Evolutionary conservation across 1,140 invertebrate genomes (phyloP).

Genomic region (Drosophila nannoptera): DNA sequence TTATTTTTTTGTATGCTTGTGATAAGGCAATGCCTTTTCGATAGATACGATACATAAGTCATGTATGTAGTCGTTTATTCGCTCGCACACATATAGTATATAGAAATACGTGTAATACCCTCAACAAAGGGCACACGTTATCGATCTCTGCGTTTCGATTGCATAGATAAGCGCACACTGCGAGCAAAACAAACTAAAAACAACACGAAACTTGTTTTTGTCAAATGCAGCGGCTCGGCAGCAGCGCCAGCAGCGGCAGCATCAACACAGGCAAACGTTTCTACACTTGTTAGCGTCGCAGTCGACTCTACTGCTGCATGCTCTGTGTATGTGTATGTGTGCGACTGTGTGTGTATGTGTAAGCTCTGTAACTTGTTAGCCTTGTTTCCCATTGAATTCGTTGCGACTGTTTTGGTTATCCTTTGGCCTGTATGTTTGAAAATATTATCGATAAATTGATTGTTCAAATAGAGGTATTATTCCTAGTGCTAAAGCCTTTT

Average conservation of each 20-base stretch:
- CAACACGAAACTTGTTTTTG: constrained; percentile 36
- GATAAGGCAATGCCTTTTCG: constrained; percentile 41
- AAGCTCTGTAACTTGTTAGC: constrained; percentile 34
- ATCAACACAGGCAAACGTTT: constrained; percentile 8
- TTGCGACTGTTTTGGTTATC: constrained; percentile 8
- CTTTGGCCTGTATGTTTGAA: background rate
- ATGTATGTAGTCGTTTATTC: background rate
- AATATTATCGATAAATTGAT: constrained; percentile 9
- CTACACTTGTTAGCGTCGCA: constrained; percentile 4
- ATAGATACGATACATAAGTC: constrained; percentile 56
- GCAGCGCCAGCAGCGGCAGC: constrained; percentile 1
- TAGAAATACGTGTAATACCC: constrained; percentile 10
- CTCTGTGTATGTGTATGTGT: background rate
- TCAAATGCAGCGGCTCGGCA: constrained; percentile 8
- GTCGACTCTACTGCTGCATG: background rate
- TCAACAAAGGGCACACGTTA: constrained; percentile 57
- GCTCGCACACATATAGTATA: background rate
- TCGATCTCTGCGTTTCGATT: constrained; percentile 59
- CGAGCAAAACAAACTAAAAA: constrained; percentile 25
- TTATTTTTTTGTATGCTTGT: background rate
- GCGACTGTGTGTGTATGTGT: background rate
- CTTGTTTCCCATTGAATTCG: constrained; percentile 51
- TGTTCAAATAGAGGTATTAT: too few species aligned
- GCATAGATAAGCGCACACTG: constrained; percentile 63
- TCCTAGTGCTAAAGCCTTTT: too few species aligned